Evolutionary conservation across 2,797 vertebrate genomes (phyloP).

Genomic region (Chrosomus eos): DNA sequence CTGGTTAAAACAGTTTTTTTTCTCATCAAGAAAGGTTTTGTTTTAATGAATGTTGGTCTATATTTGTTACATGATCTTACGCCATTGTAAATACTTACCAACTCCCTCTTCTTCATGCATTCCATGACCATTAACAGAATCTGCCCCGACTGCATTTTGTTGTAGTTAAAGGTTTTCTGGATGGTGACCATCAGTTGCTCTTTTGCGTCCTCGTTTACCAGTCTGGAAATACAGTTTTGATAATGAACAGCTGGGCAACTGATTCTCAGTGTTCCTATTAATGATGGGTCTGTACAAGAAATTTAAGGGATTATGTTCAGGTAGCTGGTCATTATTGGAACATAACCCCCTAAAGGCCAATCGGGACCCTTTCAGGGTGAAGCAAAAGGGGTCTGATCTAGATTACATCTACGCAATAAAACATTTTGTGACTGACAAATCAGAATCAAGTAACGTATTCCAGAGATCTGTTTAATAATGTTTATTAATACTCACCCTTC

Average conservation of each 20-base stretch:
- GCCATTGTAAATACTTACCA: constrained; percentile 82
- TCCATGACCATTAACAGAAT: constrained; percentile 94
- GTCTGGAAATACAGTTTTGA: constrained; percentile 67
- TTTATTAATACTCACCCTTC: constrained; percentile 84
- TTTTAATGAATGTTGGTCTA: background rate
- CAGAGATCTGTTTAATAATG: background rate
- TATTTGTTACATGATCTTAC: background rate
- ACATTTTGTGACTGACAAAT: background rate
- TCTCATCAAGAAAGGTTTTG: background rate
- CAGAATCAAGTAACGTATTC: background rate
- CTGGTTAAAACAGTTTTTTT: background rate
- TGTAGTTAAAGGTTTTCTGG: constrained; percentile 98
- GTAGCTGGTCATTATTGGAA: background rate
- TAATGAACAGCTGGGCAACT: background rate
- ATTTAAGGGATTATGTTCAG: background rate
- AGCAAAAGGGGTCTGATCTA: background rate
- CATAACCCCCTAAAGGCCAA: background rate
- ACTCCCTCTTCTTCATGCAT: constrained; percentile 98
- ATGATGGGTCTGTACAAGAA: background rate
- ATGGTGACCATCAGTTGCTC: constrained; percentile 97
- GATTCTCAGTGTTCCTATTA: background rate
- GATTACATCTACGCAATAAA: background rate
- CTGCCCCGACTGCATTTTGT: constrained; percentile 91
- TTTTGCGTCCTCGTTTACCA: constrained; percentile 89
- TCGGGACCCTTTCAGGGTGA: background rate